phyloP scores from a whole-genome alignment of 2,797 vertebrate species.

The Harpagifer antarcticus region DNA sequence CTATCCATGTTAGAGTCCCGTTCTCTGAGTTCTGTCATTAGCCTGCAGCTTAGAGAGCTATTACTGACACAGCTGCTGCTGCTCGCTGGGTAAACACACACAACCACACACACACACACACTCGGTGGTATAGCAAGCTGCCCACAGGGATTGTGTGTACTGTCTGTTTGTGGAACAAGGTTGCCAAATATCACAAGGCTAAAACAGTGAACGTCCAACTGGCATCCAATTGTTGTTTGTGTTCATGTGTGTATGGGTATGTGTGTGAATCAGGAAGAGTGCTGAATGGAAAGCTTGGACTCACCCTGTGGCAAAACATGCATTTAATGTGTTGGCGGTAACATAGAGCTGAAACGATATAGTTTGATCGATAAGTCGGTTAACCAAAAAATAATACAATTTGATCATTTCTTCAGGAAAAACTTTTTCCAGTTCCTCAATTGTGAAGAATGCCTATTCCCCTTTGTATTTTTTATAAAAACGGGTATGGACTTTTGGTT shows the following conservation, averaged over 20 bases:
- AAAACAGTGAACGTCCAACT: slow-evolving; percentile 73
- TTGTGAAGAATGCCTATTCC: background rate
- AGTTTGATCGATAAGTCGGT: background rate
- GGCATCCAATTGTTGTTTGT: slow-evolving; percentile 54
- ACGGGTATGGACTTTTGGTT: background rate
- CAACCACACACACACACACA: slow-evolving; percentile 53
- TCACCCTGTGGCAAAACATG: slow-evolving; percentile 9
- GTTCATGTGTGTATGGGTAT: slow-evolving; percentile 61
- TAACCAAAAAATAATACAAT: background rate
- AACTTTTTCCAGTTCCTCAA: background rate
- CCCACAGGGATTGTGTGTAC: slow-evolving; percentile 72
- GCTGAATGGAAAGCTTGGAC: slow-evolving; percentile 35
- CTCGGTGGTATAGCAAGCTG: slow-evolving; percentile 67
- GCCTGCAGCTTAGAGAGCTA: slow-evolving; percentile 81
- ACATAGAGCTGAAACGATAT: background rate
- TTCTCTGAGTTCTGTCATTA: slow-evolving; percentile 82
- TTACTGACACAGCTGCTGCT: slow-evolving; percentile 83
- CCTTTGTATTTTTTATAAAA: background rate
- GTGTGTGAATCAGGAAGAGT: slow-evolving; percentile 21
- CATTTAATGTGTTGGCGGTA: slow-evolving; percentile 1
- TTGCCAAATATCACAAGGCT: slow-evolving; percentile 77
- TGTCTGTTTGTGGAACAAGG: slow-evolving; percentile 77
- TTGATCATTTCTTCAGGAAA: background rate
- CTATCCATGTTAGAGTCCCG: slow-evolving; percentile 81
- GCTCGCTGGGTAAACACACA: slow-evolving; percentile 78